Percentiles rank a stretch among this genome's conserved stretches.
Conservation (phyloP, 2,113 vertebrate genomes). For the Tachysurus vachellii region DNA sequence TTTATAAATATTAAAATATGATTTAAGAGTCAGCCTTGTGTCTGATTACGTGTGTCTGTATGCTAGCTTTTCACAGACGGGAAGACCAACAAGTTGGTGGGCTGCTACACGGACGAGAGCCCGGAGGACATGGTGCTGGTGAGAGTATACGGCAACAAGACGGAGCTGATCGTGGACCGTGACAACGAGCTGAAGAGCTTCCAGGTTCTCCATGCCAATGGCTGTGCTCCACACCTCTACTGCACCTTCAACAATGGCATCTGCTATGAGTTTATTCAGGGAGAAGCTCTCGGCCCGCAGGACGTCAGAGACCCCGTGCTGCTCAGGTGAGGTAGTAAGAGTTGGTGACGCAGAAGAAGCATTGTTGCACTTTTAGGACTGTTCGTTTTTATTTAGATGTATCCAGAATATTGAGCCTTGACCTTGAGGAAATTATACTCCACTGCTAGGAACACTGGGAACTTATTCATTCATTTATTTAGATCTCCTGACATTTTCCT, state of each 20-base stretch:
- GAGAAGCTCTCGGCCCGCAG: conserved; percentile 85
- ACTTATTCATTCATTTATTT: background rate
- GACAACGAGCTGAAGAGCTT: conserved; percentile 95
- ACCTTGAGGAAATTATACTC: background rate
- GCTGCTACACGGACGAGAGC: conserved; percentile 84
- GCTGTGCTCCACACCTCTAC: conserved; percentile 92
- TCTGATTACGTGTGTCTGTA: background rate
- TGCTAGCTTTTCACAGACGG: conserved; percentile 92
- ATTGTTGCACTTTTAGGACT: background rate
- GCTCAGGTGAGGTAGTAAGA: conserved; percentile 74
- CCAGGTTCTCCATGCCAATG: conserved; percentile 89
- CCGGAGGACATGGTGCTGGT: conserved; percentile 89
- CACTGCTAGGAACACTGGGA: background rate
- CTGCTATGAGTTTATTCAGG: conserved; percentile 94
- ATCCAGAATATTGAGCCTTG: background rate
- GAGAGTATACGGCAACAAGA: conserved; percentile 90
- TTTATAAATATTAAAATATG: background rate
- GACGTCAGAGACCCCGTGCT: conserved; percentile 86
- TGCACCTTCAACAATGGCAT: conserved; percentile 95
- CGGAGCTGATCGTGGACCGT: conserved; percentile 91
- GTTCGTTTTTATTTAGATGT: background rate
- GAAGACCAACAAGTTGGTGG: conserved; percentile 97
- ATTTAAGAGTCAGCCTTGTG: too few species aligned
- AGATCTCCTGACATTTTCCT: background rate
- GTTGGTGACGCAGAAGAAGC: background rate